A percentile compares a stretch with the other conserved stretches of the same genome.
phyloP scores from a whole-genome alignment of 92 coral and sea anemone genomes.

The Pocillopora meandrina region DNA sequence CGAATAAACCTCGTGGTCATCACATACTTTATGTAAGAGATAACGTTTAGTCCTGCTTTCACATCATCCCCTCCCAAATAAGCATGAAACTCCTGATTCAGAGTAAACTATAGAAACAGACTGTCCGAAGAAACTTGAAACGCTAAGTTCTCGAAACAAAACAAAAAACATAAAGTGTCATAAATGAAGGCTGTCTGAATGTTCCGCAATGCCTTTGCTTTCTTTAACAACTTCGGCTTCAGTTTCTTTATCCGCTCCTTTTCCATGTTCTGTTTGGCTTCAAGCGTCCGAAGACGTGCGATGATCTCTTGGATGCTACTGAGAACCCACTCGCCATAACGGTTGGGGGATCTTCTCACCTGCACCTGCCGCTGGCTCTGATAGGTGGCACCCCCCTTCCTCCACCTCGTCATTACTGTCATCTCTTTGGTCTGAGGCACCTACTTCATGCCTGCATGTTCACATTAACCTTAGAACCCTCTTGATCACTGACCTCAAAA shows the following conservation, averaged over 20 bases:
- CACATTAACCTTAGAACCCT: too few relatives aligned
- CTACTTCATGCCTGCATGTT: too few relatives aligned
- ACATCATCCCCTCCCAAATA: too few relatives aligned
- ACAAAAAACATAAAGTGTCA: neutral
- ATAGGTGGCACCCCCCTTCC: neutral
- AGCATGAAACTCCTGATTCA: too few relatives aligned
- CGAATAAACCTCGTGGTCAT: too few relatives aligned
- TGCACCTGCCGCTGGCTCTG: constrained; percentile 42
- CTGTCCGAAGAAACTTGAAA: too few relatives aligned
- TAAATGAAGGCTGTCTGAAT: neutral
- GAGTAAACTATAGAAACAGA: too few relatives aligned
- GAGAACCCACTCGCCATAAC: constrained; percentile 48
- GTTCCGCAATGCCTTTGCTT: neutral
- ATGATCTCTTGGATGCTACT: neutral
- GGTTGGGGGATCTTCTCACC: constrained; percentile 44
- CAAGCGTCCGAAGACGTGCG: neutral
- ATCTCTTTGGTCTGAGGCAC: neutral
- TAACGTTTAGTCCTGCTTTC: too few relatives aligned
- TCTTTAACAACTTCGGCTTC: constrained; percentile 24
- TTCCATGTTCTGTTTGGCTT: constrained; percentile 22
- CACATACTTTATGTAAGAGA: too few relatives aligned
- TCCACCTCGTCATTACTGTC: neutral
- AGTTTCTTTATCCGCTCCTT: constrained; percentile 19
- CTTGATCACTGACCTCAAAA: neutral
- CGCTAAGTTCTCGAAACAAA: too few relatives aligned